Evolutionary conservation across 1,140 invertebrate genomes (phyloP).

Genomic region (Heterodera schachtii): DNA sequence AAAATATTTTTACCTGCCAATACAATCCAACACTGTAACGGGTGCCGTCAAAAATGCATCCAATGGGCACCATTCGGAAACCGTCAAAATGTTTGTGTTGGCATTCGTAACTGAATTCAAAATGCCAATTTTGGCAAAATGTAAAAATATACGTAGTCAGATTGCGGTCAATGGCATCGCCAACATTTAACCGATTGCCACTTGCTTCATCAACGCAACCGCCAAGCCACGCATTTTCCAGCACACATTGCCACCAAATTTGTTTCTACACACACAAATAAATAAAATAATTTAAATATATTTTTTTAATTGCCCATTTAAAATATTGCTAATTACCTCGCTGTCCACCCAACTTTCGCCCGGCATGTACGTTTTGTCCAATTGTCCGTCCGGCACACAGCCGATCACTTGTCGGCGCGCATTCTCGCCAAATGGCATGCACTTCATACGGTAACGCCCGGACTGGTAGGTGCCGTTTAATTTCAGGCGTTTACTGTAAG

Average conservation of each 20-base stretch:
- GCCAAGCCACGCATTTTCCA: neutral
- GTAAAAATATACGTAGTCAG: neutral
- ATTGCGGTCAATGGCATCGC: neutral
- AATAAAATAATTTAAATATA: too few relatives aligned
- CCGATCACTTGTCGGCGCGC: neutral
- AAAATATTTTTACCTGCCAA: neutral
- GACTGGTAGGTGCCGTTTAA: neutral
- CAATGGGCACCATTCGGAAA: neutral
- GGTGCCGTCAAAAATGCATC: neutral
- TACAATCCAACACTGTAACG: neutral
- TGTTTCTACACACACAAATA: neutral
- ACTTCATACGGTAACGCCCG: neutral
- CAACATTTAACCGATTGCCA: neutral
- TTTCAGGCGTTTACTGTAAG: neutral
- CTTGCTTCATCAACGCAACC: neutral
- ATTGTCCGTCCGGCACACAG: neutral
- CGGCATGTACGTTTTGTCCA: neutral
- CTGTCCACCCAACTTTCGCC: neutral
- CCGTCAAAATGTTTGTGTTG: neutral
- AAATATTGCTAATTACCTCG: neutral
- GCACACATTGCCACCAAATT: conserved; percentile 1
- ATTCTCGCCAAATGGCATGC: neutral
- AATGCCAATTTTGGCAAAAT: neutral
- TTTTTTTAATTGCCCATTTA: neutral
- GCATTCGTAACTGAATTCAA: neutral